Evolutionary conservation across 2,797 vertebrate genomes (phyloP).

Genomic region (Pipistrellus pipistrellus): DNA sequence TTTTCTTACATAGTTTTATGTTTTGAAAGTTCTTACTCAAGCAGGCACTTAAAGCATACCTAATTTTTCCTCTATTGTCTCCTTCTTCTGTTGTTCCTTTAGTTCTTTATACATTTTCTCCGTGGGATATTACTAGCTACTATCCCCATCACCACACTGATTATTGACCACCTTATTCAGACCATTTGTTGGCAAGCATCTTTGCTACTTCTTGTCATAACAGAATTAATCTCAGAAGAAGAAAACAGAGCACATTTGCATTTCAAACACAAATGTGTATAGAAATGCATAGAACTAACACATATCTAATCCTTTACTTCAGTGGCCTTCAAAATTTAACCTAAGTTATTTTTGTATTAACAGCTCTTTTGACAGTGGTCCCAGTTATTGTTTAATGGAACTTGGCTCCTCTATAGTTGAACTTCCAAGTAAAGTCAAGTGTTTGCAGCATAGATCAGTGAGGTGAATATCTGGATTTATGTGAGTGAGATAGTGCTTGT

Average conservation of each 20-base stretch:
- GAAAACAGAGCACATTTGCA: not conserved
- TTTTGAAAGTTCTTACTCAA: not conserved
- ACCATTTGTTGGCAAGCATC: not conserved
- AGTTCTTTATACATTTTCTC: not conserved
- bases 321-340: not conserved
- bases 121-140: not conserved
- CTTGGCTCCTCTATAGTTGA: not conserved
- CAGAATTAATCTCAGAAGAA: not conserved
- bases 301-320: not conserved
- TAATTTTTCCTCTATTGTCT: not conserved
- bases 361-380: not conserved
- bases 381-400: not conserved
- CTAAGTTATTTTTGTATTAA: not conserved
- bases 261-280: not conserved
- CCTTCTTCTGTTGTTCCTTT: not conserved
- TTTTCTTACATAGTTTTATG: not conserved
- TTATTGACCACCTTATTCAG: not conserved
- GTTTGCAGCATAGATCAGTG: not conserved
- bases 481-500: not conserved
- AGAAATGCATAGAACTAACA: not conserved
- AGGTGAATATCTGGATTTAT: not conserved
- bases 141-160: not conserved
- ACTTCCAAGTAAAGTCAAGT: not conserved
- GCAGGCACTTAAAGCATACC: not conserved
- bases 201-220: not conserved